phyloP scores from a whole-genome alignment of 2,888 invertebrate species.

The Tetragonisca angustula region DNA sequence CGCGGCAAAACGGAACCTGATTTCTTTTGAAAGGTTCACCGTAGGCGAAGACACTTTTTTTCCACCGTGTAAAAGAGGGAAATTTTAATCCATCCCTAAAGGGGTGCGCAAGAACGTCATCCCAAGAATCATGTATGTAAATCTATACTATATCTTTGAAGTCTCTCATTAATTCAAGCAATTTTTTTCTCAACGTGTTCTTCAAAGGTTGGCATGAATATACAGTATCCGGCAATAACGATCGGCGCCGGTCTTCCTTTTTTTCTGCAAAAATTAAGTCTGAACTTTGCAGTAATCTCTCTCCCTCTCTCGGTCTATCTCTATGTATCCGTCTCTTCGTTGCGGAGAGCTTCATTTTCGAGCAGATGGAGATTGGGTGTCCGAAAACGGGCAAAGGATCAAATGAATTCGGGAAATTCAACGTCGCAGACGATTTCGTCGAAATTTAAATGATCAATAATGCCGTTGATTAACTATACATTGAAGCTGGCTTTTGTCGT shows the following conservation, averaged over 20 bases:
- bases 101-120: slow-evolving; percentile 1
- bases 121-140: slow-evolving; percentile 28
- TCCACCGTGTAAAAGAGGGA: not conserved
- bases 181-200: slow-evolving; percentile 29
- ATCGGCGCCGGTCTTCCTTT: not conserved
- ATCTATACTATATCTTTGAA: slow-evolving; percentile 30
- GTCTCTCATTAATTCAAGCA: slow-evolving; percentile 21
- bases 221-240: slow-evolving; percentile 30
- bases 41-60: not conserved
- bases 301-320: too few relatives aligned
- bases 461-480: not conserved
- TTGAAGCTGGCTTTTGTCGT: not conserved
- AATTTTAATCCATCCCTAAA: slow-evolving; percentile 23
- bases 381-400: not conserved
- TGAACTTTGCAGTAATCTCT: not conserved
- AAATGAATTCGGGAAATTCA: not conserved
- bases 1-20: not conserved
- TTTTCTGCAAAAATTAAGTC: not conserved
- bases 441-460: not conserved
- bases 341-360: not conserved
- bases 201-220: slow-evolving; percentile 31
- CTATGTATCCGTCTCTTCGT: not conserved
- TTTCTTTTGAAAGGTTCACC: slow-evolving; percentile 3
- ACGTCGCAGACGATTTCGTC: not conserved
- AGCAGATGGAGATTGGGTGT: not conserved